Evolutionary conservation across 2,113 vertebrate species (phyloP).

Genomic region (Pluvianellus socialis): DNA sequence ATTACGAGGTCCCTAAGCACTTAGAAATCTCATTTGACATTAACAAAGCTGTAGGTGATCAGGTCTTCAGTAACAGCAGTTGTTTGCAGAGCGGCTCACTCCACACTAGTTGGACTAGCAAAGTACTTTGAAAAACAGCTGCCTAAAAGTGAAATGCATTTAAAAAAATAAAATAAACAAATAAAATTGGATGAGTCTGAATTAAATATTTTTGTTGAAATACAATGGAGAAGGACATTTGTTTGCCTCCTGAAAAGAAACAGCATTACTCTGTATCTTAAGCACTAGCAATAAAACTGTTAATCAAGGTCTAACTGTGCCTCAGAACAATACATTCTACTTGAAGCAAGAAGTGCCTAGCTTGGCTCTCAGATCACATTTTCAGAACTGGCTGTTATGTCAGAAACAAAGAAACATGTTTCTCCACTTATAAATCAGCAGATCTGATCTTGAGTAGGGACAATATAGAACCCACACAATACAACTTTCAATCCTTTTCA

Average conservation of each 20-base stretch:
- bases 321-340: not conserved
- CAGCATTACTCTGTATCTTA: not conserved
- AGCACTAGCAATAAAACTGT: not conserved
- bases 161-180: not conserved
- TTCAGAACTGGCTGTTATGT: not conserved
- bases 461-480: not conserved
- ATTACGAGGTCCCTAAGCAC: not conserved
- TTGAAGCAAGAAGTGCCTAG: not conserved
- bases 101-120: not conserved
- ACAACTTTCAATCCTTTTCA: not conserved
- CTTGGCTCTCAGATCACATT: not conserved
- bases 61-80: not conserved
- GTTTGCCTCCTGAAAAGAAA: not conserved
- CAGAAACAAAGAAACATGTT: not conserved
- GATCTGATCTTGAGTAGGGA: not conserved
- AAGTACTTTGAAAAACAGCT: not conserved
- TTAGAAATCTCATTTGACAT: not conserved
- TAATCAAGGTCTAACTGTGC: not conserved
- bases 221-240: not conserved
- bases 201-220: not conserved
- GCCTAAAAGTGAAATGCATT: not conserved
- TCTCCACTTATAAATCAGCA: not conserved
- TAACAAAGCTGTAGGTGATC: not conserved
- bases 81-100: not conserved
- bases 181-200: not conserved